Evolutionary conservation across 1,140 invertebrate species (phyloP), one percentile per base, ranked within the genome.

Genomic region (Lerema accius): DNA sequence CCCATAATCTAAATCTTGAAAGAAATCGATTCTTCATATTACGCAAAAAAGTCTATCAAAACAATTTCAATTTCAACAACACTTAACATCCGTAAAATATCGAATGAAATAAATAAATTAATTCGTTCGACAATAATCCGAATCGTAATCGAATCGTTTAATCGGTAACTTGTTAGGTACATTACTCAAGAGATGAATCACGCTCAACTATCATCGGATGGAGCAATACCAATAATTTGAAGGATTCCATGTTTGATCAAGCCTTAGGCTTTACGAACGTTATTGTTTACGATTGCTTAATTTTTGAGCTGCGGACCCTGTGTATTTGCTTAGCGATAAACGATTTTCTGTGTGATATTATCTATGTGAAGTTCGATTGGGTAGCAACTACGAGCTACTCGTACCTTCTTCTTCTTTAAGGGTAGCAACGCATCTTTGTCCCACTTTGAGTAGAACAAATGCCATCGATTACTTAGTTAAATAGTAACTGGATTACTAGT

Each of bases 151-250:
- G n/a, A n/a, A n/a, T n/a, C n/a, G n/a, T n/a, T 13, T 48, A 28
- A 48, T 48, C 11, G 4, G 23, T 17, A 28, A 43, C 10, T 28
- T 56, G 11, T 37, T 56, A 26, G 17, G 7, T 28, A 55, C 51
- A 56, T 56, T 28, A 56, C 39, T 56, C 51, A 43, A 56, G 17
- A 60, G 42, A 64, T 80, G 77, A 77, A 51, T 80, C 77, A 80
- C 45, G 63, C 59, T 58, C 51, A 73, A 70, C 68, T 69, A 76
- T 71, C 65, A 70, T 53, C 69, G 63, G 65, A 65, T 80, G 68
- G 63, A 11, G 71, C 69, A 76, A 78, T 63, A 45, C 66, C 68
- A 69, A 73, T 76, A 75, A 73, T 73, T 73, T 74, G 70, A 77
- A 77, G 71, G 73, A 77, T 73, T 62, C 49, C 62, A 49, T 73